A percentile compares a stretch with the other conserved stretches of the same genome.
phyloP scores from a whole-genome alignment of 2,888 invertebrate species.

The Drosophila quasianomalipes region DNA sequence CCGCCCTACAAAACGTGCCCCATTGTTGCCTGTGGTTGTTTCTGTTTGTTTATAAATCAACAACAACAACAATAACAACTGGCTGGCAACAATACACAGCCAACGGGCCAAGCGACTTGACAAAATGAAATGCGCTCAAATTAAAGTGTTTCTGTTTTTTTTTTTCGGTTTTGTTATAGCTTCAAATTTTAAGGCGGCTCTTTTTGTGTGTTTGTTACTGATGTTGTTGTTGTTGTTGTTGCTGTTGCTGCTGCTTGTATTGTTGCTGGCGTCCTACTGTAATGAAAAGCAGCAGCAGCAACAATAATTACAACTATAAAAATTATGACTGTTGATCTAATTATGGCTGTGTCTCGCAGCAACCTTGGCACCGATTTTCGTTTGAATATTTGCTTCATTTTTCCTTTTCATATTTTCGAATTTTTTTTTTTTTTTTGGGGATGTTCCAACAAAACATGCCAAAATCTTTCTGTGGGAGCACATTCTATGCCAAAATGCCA shows the following conservation, averaged over 20 bases:
- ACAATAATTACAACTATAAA: conserved; percentile 61
- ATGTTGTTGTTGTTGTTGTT: conserved; percentile 15
- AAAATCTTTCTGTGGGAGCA: conserved; percentile 27
- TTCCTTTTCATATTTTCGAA: conserved; percentile 12
- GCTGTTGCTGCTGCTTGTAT: conserved; percentile 24
- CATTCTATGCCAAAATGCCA: conserved; percentile 37
- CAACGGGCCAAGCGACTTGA: conserved; percentile 62
- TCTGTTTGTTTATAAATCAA: conserved; percentile 30
- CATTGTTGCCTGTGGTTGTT: conserved; percentile 47
- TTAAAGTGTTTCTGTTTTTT: conserved; percentile 59
- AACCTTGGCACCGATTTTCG: conserved; percentile 75
- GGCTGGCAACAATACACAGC: conserved; percentile 36
- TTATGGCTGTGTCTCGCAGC: conserved; percentile 64
- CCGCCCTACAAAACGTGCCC: conserved; percentile 68
- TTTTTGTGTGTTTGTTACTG: conserved; percentile 24
- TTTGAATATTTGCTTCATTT: conserved; percentile 10
- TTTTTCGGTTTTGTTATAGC: conserved; percentile 40
- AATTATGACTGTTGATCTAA: conserved; percentile 80
- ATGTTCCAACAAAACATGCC: background rate
- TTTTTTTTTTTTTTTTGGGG: background rate
- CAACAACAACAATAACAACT: conserved; percentile 14
- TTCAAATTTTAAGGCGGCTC: conserved; percentile 57
- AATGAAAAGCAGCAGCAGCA: conserved; percentile 31
- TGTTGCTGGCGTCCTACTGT: conserved; percentile 59
- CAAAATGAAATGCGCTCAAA: conserved; percentile 76